Percentiles rank a stretch among this genome's conserved stretches.
These are phyloP conservation scores for Macrosteles quadrilineatus DNA, from an alignment of 1,140 invertebrate genomes.

Conservation along the genomic window DNA sequence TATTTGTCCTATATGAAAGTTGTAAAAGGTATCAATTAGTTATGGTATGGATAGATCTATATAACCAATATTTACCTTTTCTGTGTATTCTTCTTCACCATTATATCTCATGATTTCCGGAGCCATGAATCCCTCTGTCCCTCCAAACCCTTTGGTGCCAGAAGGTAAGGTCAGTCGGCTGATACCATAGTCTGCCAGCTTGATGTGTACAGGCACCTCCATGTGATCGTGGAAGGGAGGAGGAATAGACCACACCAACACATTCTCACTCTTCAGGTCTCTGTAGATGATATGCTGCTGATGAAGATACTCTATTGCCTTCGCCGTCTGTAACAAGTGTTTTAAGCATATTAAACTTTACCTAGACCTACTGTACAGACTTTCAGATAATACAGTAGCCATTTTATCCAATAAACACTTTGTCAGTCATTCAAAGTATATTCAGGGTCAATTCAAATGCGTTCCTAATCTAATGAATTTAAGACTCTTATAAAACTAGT, in stretches of 20 bases:
- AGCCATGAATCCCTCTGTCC: conserved; percentile 97
- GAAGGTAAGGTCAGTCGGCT: conserved; percentile 84
- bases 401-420: too few relatives aligned
- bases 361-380: background rate
- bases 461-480: too few relatives aligned
- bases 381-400: too few relatives aligned
- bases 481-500: too few relatives aligned
- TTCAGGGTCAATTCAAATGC: too few relatives aligned
- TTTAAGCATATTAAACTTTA: conserved; percentile 38
- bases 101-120: conserved; percentile 98
- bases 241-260: conserved; percentile 94
- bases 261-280: conserved; percentile 98
- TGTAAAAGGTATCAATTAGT: too few relatives aligned
- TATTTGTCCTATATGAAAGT: too few relatives aligned
- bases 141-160: conserved; percentile 96
- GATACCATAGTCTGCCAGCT: conserved; percentile 96
- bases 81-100: conserved; percentile 98
- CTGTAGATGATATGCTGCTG: conserved; percentile 92
- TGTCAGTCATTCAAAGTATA: too few relatives aligned
- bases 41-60: too few relatives aligned
- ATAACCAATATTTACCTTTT: conserved; percentile 85
- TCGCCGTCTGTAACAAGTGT: conserved; percentile 89
- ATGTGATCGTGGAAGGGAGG: conserved; percentile 65
- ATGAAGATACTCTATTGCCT: conserved; percentile 96
- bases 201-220: conserved; percentile 76